phyloP scores from a whole-genome alignment of 2,888 invertebrate species.

The Crocallis elinguaria region DNA sequence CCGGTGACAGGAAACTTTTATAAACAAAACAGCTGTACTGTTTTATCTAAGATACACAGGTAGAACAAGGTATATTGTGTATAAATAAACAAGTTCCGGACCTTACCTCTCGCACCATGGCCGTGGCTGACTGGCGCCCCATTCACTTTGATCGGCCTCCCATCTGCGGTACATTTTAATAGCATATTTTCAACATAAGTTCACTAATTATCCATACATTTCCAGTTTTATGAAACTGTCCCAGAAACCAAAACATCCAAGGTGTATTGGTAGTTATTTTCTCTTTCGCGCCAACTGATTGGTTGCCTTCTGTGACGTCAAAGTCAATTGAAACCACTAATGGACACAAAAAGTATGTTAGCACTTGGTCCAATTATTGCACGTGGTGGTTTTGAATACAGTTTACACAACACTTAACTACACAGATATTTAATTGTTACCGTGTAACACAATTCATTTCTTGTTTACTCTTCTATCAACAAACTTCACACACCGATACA shows the following conservation, averaged over 20 bases:
- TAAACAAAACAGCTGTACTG: too few species aligned
- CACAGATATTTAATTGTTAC: slow-evolving; percentile 36
- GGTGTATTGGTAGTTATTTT: slow-evolving; percentile 44
- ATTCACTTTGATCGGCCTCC: slow-evolving; percentile 80
- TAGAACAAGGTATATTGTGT: too few species aligned
- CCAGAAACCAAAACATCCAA: slow-evolving; percentile 59
- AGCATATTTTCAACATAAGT: slow-evolving; percentile 71
- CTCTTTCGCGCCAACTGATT: slow-evolving; percentile 70
- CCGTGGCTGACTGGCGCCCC: slow-evolving; percentile 70
- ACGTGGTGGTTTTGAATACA: slow-evolving; percentile 38
- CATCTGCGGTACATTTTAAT: slow-evolving; percentile 81
- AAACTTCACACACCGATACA: slow-evolving; percentile 27
- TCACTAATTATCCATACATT: slow-evolving; percentile 69
- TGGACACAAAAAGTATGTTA: slow-evolving; percentile 55
- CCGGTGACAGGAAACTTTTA: too few species aligned
- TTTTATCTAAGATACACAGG: too few species aligned
- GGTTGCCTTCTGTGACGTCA: slow-evolving; percentile 75
- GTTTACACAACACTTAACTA: slow-evolving; percentile 58
- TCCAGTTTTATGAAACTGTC: slow-evolving; percentile 53
- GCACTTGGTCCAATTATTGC: slow-evolving; percentile 43
- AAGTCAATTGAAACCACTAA: slow-evolving; percentile 74
- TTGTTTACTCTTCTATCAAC: slow-evolving; percentile 13
- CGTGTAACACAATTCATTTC: slow-evolving; percentile 19
- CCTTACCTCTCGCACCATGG: slow-evolving; percentile 79
- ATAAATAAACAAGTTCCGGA: slow-evolving; percentile 27